A percentile compares a stretch with the other conserved stretches of the same genome.
These are phyloP conservation scores for Aleiodes sp. DNA, from an alignment of 1,140 invertebrate species.

Conservation along the genomic window DNA sequence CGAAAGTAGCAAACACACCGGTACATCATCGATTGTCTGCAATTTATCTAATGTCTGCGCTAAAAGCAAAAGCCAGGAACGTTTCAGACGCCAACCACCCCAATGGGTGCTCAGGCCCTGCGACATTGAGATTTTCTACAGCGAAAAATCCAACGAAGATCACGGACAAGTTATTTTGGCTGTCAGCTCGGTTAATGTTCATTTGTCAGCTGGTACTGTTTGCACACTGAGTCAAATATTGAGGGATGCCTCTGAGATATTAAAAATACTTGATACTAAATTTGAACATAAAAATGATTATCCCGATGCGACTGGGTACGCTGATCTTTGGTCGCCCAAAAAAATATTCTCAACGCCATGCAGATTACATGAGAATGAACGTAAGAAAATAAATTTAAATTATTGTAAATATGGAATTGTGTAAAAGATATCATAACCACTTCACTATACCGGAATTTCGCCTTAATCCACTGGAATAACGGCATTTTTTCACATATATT, in stretches of 20 bases:
- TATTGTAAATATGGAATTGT: not conserved
- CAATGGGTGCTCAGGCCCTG: slow-evolving; percentile 73
- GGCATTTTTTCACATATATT: too few species aligned
- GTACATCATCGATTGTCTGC: slow-evolving; percentile 72
- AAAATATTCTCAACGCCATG: slow-evolving; percentile 65
- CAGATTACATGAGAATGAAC: slow-evolving; percentile 39
- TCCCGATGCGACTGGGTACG: slow-evolving; percentile 54
- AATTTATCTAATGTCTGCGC: slow-evolving; percentile 76
- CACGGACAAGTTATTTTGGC: slow-evolving; percentile 70
- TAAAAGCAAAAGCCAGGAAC: slow-evolving; percentile 53
- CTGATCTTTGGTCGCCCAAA: slow-evolving; percentile 81
- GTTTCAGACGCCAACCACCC: slow-evolving; percentile 46
- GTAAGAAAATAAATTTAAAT: slow-evolving; percentile 40
- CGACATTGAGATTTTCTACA: slow-evolving; percentile 76
- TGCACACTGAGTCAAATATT: slow-evolving; percentile 71
- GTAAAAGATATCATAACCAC: too few species aligned
- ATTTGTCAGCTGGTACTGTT: slow-evolving; percentile 78
- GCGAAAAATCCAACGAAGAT: slow-evolving; percentile 71
- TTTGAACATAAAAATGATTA: slow-evolving; percentile 40
- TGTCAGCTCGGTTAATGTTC: slow-evolving; percentile 75
- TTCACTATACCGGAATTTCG: too few species aligned
- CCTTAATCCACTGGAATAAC: too few species aligned
- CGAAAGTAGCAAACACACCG: slow-evolving; percentile 76
- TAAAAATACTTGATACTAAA: slow-evolving; percentile 51
- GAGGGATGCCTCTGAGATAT: slow-evolving; percentile 47